These are phyloP conservation scores for Astreopora myriophthalma DNA, from an alignment of 64 coral and sea anemone species.

Conservation along the genomic window DNA sequence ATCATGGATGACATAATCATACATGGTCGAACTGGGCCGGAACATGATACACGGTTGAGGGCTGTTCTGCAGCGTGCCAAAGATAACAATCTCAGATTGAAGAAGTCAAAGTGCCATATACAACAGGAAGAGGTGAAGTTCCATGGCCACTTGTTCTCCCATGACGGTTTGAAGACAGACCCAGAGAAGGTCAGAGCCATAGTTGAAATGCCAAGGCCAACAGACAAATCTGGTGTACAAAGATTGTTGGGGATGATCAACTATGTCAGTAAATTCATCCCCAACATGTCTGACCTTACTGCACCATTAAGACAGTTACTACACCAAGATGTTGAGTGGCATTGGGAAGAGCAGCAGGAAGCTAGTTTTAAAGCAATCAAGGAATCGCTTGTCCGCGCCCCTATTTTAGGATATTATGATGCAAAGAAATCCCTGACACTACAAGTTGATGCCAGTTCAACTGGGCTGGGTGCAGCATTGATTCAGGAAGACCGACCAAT, in stretches of 20 bases:
- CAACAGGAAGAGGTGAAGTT: too few species aligned
- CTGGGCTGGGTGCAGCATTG: background rate
- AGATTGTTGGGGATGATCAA: constrained; percentile 44
- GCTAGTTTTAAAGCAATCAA: constrained; percentile 28
- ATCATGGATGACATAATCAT: background rate
- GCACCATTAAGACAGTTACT: constrained; percentile 51
- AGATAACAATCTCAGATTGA: constrained; percentile 31
- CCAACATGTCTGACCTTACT: constrained; percentile 63
- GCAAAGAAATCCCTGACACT: background rate
- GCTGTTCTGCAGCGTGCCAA: constrained; percentile 32
- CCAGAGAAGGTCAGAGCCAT: too few species aligned
- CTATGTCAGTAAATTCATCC: constrained; percentile 55
- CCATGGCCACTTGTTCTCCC: too few species aligned
- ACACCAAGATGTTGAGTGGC: constrained; percentile 44
- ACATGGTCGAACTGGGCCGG: too few species aligned
- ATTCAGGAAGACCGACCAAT: background rate
- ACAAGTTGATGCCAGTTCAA: constrained; percentile 45
- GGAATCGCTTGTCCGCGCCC: constrained; percentile 18
- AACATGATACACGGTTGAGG: constrained; percentile 34
- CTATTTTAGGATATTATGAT: constrained; percentile 21
- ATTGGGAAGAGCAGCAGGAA: constrained; percentile 60
- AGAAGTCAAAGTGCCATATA: too few species aligned
- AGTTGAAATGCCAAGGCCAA: too few species aligned
- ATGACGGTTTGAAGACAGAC: too few species aligned
- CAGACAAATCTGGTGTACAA: too few species aligned